Evolutionary conservation across 2,113 vertebrate species (phyloP), one percentile per base, ranked within the genome.

Genomic region (Crocuta crocuta): DNA sequence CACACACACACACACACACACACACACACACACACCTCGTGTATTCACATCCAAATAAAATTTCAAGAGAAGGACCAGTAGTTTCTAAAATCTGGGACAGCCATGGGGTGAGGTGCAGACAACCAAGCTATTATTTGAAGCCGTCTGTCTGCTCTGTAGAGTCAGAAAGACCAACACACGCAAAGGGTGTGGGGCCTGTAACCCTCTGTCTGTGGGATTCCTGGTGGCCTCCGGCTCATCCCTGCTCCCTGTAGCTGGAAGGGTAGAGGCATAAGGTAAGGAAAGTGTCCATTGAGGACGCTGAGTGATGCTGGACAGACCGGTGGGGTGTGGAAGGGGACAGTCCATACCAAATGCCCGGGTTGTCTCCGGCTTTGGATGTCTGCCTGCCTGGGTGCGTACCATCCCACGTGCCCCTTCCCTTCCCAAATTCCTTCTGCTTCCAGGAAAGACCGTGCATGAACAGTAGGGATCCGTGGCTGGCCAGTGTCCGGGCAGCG

Each of bases 261-360:
- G 26, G 33, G 19, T 71, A 15, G 65, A 39, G 63, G 81, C 39
- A 9, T 2, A 0, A 48, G 33, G 13, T 13, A 2, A 16, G 45
- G 61, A 45, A 33, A 19, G 9, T 61, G 10, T 0, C 1, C n/a
- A 5, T 6, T 6, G 5, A 23, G 39, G 73, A 43, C 28, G 39
- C 3, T 5, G 43, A 66, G 66, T 3, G 33, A 55, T 4, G 0
- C 68, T 2, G 26, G 74, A 12, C 10, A 21, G 33, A 79, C 26
- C 0, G 50, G 2, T 10, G 13, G 9, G 23, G 0, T 2, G 19
- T 3, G 0, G 33, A 3, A 3, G 23, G 6, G 1, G 28, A 1
- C 19, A 2, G 26, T 2, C 24, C 26, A 0, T 1, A 1, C 85
- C 0, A 7, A 21, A 48, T 0, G 11, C 2, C 24, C 91, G 21